A percentile compares a stretch with the other conserved stretches of the same genome.
Evolutionary conservation across 2,888 invertebrate genomes (phyloP).

Genomic region (Sarcophaga rosellei): DNA sequence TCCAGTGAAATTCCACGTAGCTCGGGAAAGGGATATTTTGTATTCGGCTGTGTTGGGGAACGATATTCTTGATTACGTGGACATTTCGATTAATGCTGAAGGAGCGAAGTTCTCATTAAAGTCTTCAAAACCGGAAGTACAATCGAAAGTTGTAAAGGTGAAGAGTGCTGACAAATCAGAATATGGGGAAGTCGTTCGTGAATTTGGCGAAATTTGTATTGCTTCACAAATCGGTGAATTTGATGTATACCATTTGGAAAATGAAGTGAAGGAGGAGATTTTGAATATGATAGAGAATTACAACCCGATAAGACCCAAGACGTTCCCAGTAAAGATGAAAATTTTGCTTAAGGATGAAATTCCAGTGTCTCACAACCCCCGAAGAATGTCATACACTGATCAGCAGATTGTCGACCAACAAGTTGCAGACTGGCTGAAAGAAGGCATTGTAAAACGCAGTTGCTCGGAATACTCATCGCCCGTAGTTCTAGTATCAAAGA

Average conservation of each 20-base stretch:
- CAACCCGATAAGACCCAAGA: constrained; percentile 70
- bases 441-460: constrained; percentile 4
- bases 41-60: constrained; percentile 8
- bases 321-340: constrained; percentile 62
- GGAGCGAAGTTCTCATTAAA: constrained; percentile 8
- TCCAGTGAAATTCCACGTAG: constrained; percentile 7
- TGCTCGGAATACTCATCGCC: constrained; percentile 30
- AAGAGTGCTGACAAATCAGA: too few relatives aligned
- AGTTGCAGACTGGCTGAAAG: constrained; percentile 29
- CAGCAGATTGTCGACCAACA: constrained; percentile 43
- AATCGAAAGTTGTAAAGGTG: background rate
- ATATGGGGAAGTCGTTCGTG: background rate
- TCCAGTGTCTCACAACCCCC: constrained; percentile 70
- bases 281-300: constrained; percentile 65
- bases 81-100: constrained; percentile 8
- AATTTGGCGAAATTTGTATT: constrained; percentile 5
- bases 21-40: background rate
- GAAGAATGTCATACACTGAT: constrained; percentile 71
- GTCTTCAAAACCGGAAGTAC: background rate
- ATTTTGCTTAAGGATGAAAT: constrained; percentile 74
- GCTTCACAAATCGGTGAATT: background rate
- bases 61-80: constrained; percentile 3
- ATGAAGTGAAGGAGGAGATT: background rate
- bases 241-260: constrained; percentile 3
- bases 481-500: constrained; percentile 27